Evolutionary conservation across 2,113 vertebrate species (phyloP).

Genomic region (Rafetus swinhoei): DNA sequence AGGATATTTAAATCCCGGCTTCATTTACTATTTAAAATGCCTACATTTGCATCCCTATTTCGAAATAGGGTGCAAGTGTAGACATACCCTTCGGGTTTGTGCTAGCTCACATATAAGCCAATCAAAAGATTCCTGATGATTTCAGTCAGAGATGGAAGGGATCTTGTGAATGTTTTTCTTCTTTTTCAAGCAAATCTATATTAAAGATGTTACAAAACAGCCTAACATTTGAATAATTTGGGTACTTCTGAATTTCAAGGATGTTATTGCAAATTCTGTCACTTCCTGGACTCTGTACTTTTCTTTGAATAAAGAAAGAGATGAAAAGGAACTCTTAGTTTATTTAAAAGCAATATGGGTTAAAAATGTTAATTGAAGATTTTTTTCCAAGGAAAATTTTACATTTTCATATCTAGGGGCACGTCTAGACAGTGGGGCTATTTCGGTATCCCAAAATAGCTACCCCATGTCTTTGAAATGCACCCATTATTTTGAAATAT

Average conservation of each 20-base stretch:
- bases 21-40: too few relatives aligned
- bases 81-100: neutral
- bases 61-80: too few relatives aligned
- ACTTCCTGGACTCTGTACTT: neutral
- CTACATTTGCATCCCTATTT: too few relatives aligned
- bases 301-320: neutral
- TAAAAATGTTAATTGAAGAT: neutral
- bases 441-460: too few relatives aligned
- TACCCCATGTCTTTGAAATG: too few relatives aligned
- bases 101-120: neutral
- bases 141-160: neutral
- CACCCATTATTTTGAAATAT: too few relatives aligned
- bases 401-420: neutral
- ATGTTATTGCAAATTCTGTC: neutral
- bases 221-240: neutral
- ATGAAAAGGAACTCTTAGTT: neutral
- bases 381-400: neutral
- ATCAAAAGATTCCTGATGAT: neutral
- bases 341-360: neutral
- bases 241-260: neutral
- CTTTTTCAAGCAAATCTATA: neutral
- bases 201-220: neutral
- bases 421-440: too few relatives aligned
- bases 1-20: too few relatives aligned
- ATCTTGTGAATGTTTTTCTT: neutral